Conservation (phyloP, 2,797 vertebrate species). For the Megalops cyprinoides region DNA sequence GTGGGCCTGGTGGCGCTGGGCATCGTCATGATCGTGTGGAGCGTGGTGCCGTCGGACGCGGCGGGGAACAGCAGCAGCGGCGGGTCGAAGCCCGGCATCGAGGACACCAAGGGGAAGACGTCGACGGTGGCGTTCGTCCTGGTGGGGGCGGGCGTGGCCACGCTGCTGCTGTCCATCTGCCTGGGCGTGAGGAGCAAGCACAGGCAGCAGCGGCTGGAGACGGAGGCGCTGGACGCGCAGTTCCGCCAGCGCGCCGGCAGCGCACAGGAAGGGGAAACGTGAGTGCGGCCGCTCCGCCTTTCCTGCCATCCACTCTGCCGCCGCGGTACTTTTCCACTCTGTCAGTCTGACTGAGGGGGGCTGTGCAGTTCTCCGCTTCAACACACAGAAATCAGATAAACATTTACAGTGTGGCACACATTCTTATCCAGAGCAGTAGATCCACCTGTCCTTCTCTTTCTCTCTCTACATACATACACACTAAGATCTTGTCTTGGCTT, state of each 20-base stretch:
- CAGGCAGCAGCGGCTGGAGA: slow-evolving; percentile 67
- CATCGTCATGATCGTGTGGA: slow-evolving; percentile 96
- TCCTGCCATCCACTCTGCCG: neutral
- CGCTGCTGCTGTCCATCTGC: slow-evolving; percentile 89
- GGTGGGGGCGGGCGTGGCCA: slow-evolving; percentile 81
- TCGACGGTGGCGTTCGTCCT: slow-evolving; percentile 92
- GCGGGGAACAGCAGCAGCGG: slow-evolving; percentile 66
- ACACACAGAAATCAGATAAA: too few relatives aligned
- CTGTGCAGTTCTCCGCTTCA: too few relatives aligned
- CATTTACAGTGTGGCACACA: too few relatives aligned
- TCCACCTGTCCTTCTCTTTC: too few relatives aligned
- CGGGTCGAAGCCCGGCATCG: neutral
- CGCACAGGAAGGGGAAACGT: slow-evolving; percentile 59
- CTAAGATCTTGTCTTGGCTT: too few relatives aligned
- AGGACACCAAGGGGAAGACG: slow-evolving; percentile 69
- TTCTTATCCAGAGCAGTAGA: too few relatives aligned
- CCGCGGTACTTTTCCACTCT: neutral
- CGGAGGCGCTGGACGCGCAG: slow-evolving; percentile 34
- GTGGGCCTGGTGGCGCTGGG: slow-evolving; percentile 90
- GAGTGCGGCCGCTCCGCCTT: slow-evolving; percentile 44
- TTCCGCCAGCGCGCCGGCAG: slow-evolving; percentile 9
- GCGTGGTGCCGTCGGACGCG: slow-evolving; percentile 76
- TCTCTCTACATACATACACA: too few relatives aligned
- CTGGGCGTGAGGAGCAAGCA: slow-evolving; percentile 85
- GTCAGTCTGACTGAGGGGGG: neutral